These are phyloP conservation scores for Sterrhoptilus dennistouni DNA, from an alignment of 2,113 vertebrate species.

Conservation along the genomic window DNA sequence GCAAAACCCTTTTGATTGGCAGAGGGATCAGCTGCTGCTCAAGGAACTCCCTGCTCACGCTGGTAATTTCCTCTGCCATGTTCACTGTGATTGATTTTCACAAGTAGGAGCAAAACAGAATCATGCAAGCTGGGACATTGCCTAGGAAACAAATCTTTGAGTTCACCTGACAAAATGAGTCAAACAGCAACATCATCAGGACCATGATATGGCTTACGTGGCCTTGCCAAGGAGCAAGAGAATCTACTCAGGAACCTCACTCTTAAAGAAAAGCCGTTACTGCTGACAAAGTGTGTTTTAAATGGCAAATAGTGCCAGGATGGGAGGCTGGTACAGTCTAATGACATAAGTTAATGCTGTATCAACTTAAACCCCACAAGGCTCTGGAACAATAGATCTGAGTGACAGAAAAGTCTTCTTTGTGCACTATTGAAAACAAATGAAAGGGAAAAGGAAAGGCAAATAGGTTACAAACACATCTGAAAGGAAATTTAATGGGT, in stretches of 20 bases:
- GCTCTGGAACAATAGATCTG: not conserved
- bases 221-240: not conserved
- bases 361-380: not conserved
- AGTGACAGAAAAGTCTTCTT: not conserved
- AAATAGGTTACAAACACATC: not conserved
- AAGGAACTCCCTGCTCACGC: not conserved
- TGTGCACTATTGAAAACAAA: not conserved
- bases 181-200: not conserved
- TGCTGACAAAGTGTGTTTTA: not conserved
- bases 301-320: not conserved
- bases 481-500: not conserved
- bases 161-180: not conserved
- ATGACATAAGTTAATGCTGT: not conserved
- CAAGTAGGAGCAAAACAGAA: conserved; percentile 22
- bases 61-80: not conserved
- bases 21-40: not conserved
- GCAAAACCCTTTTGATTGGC: not conserved
- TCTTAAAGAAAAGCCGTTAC: not conserved
- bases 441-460: not conserved
- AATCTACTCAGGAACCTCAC: not conserved
- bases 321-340: not conserved
- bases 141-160: not conserved
- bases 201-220: not conserved
- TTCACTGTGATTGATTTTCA: conserved; percentile 1
- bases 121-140: not conserved